These are phyloP conservation scores for Charadrius vociferus DNA, from an alignment of 2,113 vertebrate genomes.

Conservation along the genomic window DNA sequence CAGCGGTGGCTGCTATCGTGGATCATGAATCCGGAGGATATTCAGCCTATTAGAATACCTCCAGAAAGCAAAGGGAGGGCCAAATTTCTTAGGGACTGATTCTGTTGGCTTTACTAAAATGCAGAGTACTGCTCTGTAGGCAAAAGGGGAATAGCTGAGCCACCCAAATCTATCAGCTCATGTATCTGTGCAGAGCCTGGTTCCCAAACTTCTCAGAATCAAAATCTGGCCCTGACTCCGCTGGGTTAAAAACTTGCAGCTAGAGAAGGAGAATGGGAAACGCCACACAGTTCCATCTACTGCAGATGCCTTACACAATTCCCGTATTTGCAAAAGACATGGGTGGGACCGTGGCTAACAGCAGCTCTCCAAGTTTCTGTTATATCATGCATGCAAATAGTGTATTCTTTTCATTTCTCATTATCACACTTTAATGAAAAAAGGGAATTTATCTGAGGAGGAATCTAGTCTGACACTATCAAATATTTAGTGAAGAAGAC, in stretches of 20 bases:
- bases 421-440: background rate
- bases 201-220: background rate
- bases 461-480: background rate
- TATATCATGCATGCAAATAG: background rate
- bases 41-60: background rate
- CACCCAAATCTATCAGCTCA: background rate
- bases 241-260: background rate
- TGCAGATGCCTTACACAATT: background rate
- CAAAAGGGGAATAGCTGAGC: background rate
- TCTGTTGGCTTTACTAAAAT: background rate
- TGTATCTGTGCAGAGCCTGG: background rate
- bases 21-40: background rate
- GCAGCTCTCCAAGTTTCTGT: background rate
- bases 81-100: background rate
- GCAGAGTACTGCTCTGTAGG: background rate
- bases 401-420: background rate
- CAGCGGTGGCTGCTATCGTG: accelerated
- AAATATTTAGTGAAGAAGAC: background rate
- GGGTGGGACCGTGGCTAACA: background rate
- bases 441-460: background rate
- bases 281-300: accelerated
- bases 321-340: background rate
- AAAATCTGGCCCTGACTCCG: background rate
- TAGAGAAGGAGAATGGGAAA: background rate
- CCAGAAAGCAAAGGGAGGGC: background rate